Base-by-base conservation (phyloP, 2,888 invertebrate species). In the Morpho helenor region DNA sequence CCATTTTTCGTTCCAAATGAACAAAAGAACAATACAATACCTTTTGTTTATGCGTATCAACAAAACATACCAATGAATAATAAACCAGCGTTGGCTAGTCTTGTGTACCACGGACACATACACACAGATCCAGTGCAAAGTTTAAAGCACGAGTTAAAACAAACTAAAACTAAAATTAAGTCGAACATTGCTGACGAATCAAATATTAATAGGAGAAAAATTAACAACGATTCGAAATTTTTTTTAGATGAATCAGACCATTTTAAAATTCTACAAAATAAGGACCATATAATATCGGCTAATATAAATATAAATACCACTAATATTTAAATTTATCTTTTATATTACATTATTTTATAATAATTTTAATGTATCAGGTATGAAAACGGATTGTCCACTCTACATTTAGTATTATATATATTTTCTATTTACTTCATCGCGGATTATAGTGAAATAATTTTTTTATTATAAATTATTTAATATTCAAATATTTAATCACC, bases 41-140 rank as follows among this genome's bases (percentile, higher is more conserved):
- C 66, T 3, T 67, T 68, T 49, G 55, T 67, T 3, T 68, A 68
- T 46, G 65, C 68, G 7, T 67, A 65, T 49, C 68, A 68, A 55
- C 65, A 63, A 41, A 44, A 10, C 6, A 48, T 50, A 8, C 50
- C 59, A 3, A 47, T 31, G 7, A 44, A 8, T 49, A 62, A 57
- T 47, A 59, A 62, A 49, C 49, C 42, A 44, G 8, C 23, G 2
- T 44, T 43, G 39, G 61, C 66, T 2, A 64, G 56, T n/a, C 43
- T 66, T 7, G 52, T 66, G 7, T 66, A 64, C 54, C 62, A 61
- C 9, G 65, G 65, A 16, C 63, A 66, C 16, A 63, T 67, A n/a
- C 62, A 66, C 23, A 48, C 63, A 0, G 64, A 64, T 43, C 16
- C 55, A 2, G 31, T 61, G n/a, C 42, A 57, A 43, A 59, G 57